Conservation (phyloP, 2,797 vertebrate genomes). For the Intellagama lesueurii region DNA sequence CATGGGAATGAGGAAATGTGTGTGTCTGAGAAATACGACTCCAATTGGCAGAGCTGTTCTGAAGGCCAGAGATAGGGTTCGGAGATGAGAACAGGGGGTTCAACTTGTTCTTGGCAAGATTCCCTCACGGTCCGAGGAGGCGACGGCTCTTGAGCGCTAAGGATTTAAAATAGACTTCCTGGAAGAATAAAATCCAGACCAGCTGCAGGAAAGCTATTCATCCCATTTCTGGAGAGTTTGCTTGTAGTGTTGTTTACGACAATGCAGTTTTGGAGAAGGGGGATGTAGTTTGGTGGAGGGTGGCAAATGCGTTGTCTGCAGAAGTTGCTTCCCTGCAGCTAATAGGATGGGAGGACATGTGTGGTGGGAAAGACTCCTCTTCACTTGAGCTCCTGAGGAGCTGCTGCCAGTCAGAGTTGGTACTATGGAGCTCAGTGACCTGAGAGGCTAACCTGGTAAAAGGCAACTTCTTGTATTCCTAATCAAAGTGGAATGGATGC, state of each 20-base stretch:
- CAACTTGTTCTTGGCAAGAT: background rate
- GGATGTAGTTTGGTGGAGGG: background rate
- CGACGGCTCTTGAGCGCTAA: background rate
- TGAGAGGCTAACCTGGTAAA: too few relatives aligned
- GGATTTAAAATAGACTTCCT: conserved; percentile 25
- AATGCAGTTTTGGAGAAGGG: background rate
- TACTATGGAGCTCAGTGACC: background rate
- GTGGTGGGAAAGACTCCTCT: too few relatives aligned
- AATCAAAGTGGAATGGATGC: background rate
- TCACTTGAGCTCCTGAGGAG: background rate
- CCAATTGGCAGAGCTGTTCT: background rate
- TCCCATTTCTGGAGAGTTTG: conserved; percentile 7
- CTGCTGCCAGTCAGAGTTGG: background rate
- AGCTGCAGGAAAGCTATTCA: background rate
- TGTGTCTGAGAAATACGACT: background rate
- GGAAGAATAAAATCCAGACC: conserved; percentile 7
- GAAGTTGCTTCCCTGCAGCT: background rate
- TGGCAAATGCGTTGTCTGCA: background rate
- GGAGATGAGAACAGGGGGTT: background rate
- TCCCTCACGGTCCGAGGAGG: background rate
- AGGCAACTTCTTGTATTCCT: background rate
- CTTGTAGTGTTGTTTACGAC: background rate
- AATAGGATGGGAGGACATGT: background rate
- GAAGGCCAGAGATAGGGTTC: background rate
- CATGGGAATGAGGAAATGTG: background rate